Evolutionary conservation across 1,140 invertebrate genomes (phyloP).

Genomic region (Pachypeltis micranthus): DNA sequence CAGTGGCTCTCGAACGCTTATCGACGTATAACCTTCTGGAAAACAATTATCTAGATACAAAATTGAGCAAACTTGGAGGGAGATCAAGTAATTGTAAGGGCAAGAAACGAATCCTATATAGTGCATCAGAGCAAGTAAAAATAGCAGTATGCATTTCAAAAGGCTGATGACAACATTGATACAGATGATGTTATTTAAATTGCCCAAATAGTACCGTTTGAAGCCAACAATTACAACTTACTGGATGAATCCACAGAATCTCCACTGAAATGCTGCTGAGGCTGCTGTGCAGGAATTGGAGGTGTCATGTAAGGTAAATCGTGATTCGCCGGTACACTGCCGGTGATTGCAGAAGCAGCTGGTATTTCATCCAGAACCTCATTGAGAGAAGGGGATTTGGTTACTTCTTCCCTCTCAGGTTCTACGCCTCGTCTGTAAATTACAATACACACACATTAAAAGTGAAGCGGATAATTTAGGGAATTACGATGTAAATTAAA

Average conservation of each 20-base stretch:
- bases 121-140: no score
- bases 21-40: conserved; percentile 78
- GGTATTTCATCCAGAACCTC: conserved; percentile 42
- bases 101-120: no score
- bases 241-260: conserved; percentile 74
- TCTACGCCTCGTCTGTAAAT: neutral
- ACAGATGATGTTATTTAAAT: no score
- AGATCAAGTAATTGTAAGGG: no score
- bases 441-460: neutral
- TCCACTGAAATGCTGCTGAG: conserved; percentile 59
- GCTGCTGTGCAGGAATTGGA: conserved; percentile 43
- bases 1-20: conserved; percentile 75
- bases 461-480: neutral
- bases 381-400: conserved; percentile 16
- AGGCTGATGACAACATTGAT: no score
- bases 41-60: conserved; percentile 26
- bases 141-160: no score
- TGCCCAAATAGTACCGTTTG: no score
- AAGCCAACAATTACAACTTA: no score
- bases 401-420: conserved; percentile 4
- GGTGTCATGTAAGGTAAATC: conserved; percentile 83
- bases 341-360: conserved; percentile 69
- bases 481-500: neutral
- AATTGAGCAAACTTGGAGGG: no score
- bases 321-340: conserved; percentile 69